These are phyloP conservation scores for sheep (Ovis aries) DNA, from an alignment of 2,113 vertebrate genomes.

Conservation along the genomic window ARS-UI_Ramb_v3.0 NC_056079.1:1914001-1914500, in stretches of 20 bases:
- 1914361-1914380: background rate
- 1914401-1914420: background rate
- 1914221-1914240: background rate
- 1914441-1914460: accelerated
- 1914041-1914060: background rate
- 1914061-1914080: background rate
- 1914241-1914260: background rate
- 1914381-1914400: background rate
- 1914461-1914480: background rate
- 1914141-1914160: background rate
- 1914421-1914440: background rate
- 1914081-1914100: background rate
- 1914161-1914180: background rate
- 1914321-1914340: background rate
- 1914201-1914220: background rate
- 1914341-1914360: background rate
- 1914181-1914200: background rate
- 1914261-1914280: background rate
- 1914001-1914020: background rate
- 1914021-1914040: background rate
- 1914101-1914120: background rate
- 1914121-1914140: background rate
- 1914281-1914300: background rate
- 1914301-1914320: background rate
- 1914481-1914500: background rate